Percentiles rank a stretch among this genome's conserved stretches.
Conservation (phyloP, 2,888 invertebrate species). For the Cephus runcator region DNA sequence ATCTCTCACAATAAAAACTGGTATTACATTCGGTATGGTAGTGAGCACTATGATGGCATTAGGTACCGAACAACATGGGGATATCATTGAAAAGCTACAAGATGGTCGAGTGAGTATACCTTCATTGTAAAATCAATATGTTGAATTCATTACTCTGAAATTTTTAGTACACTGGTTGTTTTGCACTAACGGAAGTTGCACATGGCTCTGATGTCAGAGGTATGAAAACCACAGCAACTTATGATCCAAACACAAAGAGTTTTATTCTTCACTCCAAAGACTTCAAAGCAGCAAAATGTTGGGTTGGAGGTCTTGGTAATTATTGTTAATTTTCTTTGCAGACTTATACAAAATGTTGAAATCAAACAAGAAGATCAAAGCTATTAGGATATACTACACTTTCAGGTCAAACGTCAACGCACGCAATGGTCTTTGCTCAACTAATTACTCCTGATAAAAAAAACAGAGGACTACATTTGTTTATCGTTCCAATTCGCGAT, state of each 20-base stretch:
- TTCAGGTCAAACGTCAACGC: conserved; percentile 82
- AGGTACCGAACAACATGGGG: conserved; percentile 66
- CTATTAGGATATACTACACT: not conserved
- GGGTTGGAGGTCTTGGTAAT: conserved; percentile 91
- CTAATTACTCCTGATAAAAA: conserved; percentile 81
- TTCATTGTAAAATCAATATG: conserved; percentile 13
- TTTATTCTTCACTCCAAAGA: conserved; percentile 93
- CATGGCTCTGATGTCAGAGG: conserved; percentile 95
- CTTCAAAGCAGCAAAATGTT: conserved; percentile 96
- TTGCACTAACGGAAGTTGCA: conserved; percentile 91
- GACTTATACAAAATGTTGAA: not conserved
- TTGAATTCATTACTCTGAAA: conserved; percentile 4
- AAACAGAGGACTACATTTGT: conserved; percentile 88
- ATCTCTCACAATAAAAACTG: conserved; percentile 58
- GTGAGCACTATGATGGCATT: conserved; percentile 64
- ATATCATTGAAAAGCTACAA: conserved; percentile 54
- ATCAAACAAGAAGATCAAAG: not conserved
- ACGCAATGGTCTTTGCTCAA: conserved; percentile 90
- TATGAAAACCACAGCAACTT: conserved; percentile 91
- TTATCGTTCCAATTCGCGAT: conserved; percentile 88
- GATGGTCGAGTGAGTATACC: conserved; percentile 52
- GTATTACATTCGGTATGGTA: conserved; percentile 65
- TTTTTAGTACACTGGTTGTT: conserved; percentile 78
- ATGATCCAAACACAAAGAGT: conserved; percentile 79
- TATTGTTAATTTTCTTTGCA: not conserved